Evolutionary conservation across 2,888 invertebrate species (phyloP), one percentile per base, ranked within the genome.

Genomic region (Chydorus sphaericus): DNA sequence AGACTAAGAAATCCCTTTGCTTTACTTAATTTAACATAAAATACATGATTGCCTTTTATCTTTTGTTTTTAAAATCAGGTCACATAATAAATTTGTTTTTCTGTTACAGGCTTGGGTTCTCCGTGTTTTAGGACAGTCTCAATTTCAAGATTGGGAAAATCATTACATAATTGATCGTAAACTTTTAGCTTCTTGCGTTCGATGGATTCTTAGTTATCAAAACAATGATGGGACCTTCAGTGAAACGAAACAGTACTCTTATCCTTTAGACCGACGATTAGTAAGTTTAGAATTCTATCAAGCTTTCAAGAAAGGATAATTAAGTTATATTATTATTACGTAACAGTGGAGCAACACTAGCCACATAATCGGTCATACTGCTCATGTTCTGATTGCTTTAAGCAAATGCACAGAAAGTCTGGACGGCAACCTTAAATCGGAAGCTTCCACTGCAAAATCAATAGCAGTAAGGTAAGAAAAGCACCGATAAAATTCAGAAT

Each of bases 101-200:
- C n/a, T n/a, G n/a, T 61, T 77, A 60, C 74, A 77, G 10, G 73
- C 77, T 2, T 74, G 75, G 68, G 71, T 71, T 7, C 67, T 74
- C 0, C 68, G 72, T 60, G 68, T 70, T 5, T 66, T 77, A 48
- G 68, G 71, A 52, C 68, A 71, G 57, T 73, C 73, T 4, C 66
- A 71, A 39, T 75, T 73, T 63, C 72, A 72, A 58, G 77, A 77
- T 61, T 77, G 77, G 77, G 75, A 76, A 62, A 70, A 74, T 60
- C 66, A 72, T 36, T 65, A 77, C 49, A 76, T 71, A 61, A 70
- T 77, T 36, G 74, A 76, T 55, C 66, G 69, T 59, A 37, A 70
- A 68, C 55, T 73, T 63, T 56, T 75, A 66, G 64, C 63, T 56
- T 52, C 64, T 62, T 61, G 62, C 37, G 59, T 66, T 4, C 54